A percentile compares a stretch with the other conserved stretches of the same genome.
Conservation (phyloP, 2,113 vertebrate species). For the Phaethornis superciliosus region DNA sequence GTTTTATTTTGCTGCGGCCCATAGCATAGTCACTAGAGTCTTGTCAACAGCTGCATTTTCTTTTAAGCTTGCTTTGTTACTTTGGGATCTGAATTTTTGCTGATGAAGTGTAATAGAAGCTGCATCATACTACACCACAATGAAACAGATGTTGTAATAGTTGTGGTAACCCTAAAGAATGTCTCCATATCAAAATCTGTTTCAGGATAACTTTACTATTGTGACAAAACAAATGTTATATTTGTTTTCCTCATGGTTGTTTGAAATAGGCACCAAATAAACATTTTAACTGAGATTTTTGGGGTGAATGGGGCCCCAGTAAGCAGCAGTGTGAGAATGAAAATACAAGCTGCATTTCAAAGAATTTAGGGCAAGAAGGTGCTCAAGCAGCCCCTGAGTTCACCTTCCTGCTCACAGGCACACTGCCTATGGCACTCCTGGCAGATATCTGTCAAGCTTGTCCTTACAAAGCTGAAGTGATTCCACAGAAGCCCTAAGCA, state of each 20-base stretch:
- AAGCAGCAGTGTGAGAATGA: not conserved
- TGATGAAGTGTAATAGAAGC: conserved; percentile 63
- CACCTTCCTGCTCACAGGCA: not conserved
- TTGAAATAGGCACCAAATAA: not conserved
- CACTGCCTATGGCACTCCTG: not conserved
- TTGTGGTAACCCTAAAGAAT: conserved; percentile 1
- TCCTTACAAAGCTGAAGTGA: not conserved
- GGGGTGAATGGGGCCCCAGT: not conserved
- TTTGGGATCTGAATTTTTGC: conserved; percentile 56
- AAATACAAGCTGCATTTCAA: not conserved
- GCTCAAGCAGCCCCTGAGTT: not conserved
- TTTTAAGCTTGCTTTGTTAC: conserved; percentile 40
- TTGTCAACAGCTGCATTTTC: conserved; percentile 43
- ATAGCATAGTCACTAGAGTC: not conserved
- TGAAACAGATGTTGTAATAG: conserved; percentile 37
- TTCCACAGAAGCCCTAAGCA: not conserved
- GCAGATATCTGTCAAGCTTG: not conserved
- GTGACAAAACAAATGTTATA: not conserved
- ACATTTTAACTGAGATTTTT: not conserved
- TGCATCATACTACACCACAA: conserved; percentile 43
- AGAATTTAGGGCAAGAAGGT: not conserved
- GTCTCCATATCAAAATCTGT: not conserved
- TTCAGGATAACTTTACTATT: not conserved
- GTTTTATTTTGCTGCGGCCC: conserved; percentile 21
- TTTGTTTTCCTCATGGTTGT: not conserved